Evolutionary conservation across 2,113 vertebrate species (phyloP).

Genomic region (Myotis davidii): DNA sequence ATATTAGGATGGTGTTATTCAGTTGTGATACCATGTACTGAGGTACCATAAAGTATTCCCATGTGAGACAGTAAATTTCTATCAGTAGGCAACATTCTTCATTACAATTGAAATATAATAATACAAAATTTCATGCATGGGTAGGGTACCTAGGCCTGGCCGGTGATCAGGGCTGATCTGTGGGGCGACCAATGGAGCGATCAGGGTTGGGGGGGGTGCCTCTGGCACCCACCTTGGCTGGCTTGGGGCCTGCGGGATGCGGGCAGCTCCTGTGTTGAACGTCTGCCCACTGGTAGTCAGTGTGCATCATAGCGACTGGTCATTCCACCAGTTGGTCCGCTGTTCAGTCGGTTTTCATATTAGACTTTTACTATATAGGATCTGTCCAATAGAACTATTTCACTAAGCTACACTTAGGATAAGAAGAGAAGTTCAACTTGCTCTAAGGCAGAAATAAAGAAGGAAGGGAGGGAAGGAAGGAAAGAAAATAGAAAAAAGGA

Average conservation of each 20-base stretch:
- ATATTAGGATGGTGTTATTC: background rate
- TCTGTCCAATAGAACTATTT: background rate
- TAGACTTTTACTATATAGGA: no score
- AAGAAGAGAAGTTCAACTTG: background rate
- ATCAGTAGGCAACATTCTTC: background rate
- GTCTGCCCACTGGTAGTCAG: no score
- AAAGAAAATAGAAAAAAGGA: background rate
- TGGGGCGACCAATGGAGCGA: no score
- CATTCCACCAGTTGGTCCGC: no score
- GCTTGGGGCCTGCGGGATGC: no score
- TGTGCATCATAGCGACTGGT: no score
- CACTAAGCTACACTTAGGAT: background rate
- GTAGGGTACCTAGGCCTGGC: no score
- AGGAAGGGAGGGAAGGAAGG: background rate
- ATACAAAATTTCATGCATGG: background rate
- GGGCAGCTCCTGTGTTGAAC: no score
- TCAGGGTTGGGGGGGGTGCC: no score
- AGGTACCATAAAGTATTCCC: background rate
- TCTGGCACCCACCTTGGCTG: no score
- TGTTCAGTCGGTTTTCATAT: no score
- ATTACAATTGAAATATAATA: background rate
- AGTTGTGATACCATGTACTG: background rate
- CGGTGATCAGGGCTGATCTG: no score
- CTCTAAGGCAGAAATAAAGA: background rate
- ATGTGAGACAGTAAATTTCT: background rate